Conservation (phyloP, 2,113 vertebrate genomes). For the Caretta caretta region DNA sequence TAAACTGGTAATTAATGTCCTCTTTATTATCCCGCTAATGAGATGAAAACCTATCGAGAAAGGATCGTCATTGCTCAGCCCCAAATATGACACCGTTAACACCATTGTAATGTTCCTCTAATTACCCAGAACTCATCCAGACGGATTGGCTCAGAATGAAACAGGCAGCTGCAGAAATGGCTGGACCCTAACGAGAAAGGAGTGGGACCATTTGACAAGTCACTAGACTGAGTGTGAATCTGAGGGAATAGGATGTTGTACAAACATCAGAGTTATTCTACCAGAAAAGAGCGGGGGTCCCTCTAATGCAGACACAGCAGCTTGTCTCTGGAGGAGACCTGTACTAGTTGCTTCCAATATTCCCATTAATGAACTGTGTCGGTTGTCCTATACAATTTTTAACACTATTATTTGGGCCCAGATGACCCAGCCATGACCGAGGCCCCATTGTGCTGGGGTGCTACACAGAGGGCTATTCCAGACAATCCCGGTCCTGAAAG, state of each 20-base stretch:
- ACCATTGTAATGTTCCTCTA: background rate
- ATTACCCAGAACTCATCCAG: background rate
- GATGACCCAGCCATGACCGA: background rate
- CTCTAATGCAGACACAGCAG: background rate
- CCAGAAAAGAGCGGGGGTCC: background rate
- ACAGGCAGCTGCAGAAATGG: background rate
- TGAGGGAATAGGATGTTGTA: background rate
- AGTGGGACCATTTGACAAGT: background rate
- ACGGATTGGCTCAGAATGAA: background rate
- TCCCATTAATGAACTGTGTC: background rate
- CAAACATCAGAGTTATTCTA: background rate
- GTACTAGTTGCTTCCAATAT: background rate
- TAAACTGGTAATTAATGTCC: background rate
- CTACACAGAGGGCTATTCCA: background rate
- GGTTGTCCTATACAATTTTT: background rate
- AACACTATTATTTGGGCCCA: background rate
- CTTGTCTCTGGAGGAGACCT: background rate
- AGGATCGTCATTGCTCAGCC: rapidly evolving
- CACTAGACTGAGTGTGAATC: background rate
- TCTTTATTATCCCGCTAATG: background rate
- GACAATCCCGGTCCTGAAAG: background rate
- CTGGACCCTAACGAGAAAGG: background rate
- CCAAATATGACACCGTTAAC: rapidly evolving
- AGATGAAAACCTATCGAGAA: rapidly evolving
- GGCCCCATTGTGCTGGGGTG: background rate